These are phyloP conservation scores for Ia io DNA, from an alignment of 2,113 vertebrate species.

Conservation along the genomic window DNA sequence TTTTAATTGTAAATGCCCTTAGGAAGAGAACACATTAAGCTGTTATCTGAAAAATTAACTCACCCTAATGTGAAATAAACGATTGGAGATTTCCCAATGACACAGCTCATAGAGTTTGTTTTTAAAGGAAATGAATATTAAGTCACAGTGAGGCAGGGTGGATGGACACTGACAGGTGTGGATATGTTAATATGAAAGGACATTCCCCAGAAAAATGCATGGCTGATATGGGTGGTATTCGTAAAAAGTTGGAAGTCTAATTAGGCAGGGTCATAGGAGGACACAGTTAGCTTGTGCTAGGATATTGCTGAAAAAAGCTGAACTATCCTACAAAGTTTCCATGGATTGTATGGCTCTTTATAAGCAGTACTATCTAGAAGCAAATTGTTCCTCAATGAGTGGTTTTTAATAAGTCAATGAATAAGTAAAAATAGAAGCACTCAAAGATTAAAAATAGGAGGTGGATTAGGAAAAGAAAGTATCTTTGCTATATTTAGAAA, in stretches of 20 bases:
- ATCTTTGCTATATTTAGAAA: not conserved
- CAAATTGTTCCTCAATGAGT: not conserved
- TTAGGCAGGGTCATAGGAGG: not conserved
- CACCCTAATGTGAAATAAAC: slow-evolving; percentile 65
- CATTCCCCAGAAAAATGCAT: not conserved
- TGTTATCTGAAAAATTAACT: slow-evolving; percentile 61
- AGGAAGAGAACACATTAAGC: slow-evolving; percentile 50
- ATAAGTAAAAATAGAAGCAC: not conserved
- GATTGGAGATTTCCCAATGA: slow-evolving; percentile 27
- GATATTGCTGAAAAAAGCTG: not conserved
- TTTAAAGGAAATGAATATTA: slow-evolving; percentile 6
- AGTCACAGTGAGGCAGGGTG: not conserved
- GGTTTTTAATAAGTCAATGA: not conserved
- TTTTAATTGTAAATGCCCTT: slow-evolving; percentile 47
- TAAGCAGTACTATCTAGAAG: not conserved
- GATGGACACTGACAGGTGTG: not conserved
- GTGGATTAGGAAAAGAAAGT: not conserved
- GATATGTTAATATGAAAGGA: not conserved
- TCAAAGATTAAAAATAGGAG: not conserved
- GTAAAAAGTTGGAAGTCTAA: not conserved
- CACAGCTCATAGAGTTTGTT: slow-evolving; percentile 33
- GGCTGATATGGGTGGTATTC: not conserved
- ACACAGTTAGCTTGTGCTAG: rapidly evolving
- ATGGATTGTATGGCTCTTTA: not conserved
- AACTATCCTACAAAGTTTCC: not conserved